Conservation (phyloP, 2,113 vertebrate genomes). For the Hymenochirus boettgeri region DNA sequence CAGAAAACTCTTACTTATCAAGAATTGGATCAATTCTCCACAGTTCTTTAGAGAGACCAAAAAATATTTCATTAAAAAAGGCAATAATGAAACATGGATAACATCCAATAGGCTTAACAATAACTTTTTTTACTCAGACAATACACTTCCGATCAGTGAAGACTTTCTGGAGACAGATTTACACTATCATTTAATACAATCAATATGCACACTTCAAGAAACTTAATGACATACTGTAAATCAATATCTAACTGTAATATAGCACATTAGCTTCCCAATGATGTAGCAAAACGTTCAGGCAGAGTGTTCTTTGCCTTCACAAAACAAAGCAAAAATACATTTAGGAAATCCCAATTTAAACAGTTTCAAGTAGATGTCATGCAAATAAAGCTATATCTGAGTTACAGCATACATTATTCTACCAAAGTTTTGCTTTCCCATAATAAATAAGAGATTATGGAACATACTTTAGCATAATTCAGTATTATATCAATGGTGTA, state of each 20-base stretch:
- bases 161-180: neutral
- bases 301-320: neutral
- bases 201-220: neutral
- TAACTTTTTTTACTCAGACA: neutral
- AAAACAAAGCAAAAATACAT: neutral
- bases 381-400: no score
- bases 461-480: no score
- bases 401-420: no score
- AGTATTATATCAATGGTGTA: no score
- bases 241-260: neutral
- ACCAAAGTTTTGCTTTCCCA: no score
- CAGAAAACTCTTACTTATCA: neutral
- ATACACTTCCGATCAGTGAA: neutral
- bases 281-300: neutral
- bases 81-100: neutral
- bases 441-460: no score
- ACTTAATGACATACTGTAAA: neutral
- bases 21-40: neutral
- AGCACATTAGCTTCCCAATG: neutral
- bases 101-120: neutral
- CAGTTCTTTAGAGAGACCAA: neutral
- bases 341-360: no score
- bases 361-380: no score
- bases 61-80: constrained; percentile 3
- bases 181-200: neutral